phyloP scores from a whole-genome alignment of 2,113 vertebrate genomes.

The Semicossyphus pulcher region DNA sequence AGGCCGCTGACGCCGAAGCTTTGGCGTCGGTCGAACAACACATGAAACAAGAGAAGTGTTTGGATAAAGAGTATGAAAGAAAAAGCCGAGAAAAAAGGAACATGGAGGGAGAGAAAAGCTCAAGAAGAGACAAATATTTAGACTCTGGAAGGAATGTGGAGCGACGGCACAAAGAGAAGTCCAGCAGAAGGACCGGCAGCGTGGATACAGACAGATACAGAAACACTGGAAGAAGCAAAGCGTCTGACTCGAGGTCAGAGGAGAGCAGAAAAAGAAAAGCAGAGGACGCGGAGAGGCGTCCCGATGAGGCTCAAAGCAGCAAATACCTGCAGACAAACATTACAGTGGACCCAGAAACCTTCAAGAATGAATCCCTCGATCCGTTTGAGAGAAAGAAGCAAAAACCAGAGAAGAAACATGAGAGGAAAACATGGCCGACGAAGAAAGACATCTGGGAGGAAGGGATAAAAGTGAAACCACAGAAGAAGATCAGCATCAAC shows the following conservation, averaged over 20 bases:
- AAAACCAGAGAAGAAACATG: conserved; percentile 46
- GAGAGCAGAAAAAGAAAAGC: conserved; percentile 72
- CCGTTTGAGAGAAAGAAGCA: conserved; percentile 32
- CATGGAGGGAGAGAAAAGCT: conserved; percentile 68
- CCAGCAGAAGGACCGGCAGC: too few species aligned
- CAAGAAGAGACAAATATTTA: conserved; percentile 84
- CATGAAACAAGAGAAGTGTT: conserved; percentile 74
- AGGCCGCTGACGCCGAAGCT: conserved; percentile 82
- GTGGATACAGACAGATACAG: conserved; percentile 61
- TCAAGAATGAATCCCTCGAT: neutral
- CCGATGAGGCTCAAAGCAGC: conserved; percentile 5
- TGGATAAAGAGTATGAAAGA: conserved; percentile 84
- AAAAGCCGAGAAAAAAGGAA: conserved; percentile 80
- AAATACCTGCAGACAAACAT: conserved; percentile 5
- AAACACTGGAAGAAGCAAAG: conserved; percentile 40
- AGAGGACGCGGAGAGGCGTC: conserved; percentile 12
- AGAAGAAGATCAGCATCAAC: conserved; percentile 96
- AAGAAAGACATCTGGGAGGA: conserved; percentile 72
- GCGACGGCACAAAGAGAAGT: conserved; percentile 82
- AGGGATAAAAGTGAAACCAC: conserved; percentile 81
- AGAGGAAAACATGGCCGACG: conserved; percentile 56
- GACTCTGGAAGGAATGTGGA: conserved; percentile 67
- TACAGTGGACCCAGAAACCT: neutral
- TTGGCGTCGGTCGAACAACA: conserved; percentile 51
- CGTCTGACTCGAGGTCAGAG: conserved; percentile 61